phyloP scores from a whole-genome alignment of 2,797 vertebrate species.

The Acrossocheilus wenchowensis region DNA sequence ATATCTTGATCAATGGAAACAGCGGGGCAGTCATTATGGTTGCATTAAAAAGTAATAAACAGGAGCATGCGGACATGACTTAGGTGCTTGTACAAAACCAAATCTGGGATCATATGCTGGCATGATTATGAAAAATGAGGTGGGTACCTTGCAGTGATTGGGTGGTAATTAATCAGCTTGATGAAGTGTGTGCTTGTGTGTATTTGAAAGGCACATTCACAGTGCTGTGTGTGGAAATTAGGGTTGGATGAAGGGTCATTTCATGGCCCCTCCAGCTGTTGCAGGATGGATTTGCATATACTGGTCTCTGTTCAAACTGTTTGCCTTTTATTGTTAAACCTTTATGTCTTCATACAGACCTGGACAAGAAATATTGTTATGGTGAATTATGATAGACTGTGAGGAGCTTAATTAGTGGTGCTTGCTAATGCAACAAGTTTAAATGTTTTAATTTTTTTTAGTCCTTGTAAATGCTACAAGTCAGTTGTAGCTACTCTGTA shows the following conservation, averaged over 20 bases:
- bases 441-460: neutral
- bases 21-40: conserved; percentile 51
- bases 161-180: conserved; percentile 44
- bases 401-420: neutral
- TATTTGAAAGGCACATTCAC: conserved; percentile 14
- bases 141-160: conserved; percentile 7
- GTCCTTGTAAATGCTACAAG: neutral
- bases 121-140: conserved; percentile 54
- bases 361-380: neutral
- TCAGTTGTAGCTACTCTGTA: neutral
- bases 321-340: conserved; percentile 4
- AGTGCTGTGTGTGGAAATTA: conserved; percentile 20
- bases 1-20: conserved; percentile 56
- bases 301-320: neutral
- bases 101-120: conserved; percentile 38
- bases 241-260: conserved; percentile 25
- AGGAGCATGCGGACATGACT: conserved; percentile 38
- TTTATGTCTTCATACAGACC: neutral
- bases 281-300: neutral
- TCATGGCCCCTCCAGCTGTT: conserved; percentile 4
- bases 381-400: neutral
- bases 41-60: conserved; percentile 65
- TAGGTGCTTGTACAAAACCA: conserved; percentile 40
- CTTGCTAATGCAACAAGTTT: neutral
- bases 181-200: conserved; percentile 25